These are phyloP conservation scores for Cuniculus paca DNA, from an alignment of 2,797 vertebrate genomes.

Conservation along the genomic window DNA sequence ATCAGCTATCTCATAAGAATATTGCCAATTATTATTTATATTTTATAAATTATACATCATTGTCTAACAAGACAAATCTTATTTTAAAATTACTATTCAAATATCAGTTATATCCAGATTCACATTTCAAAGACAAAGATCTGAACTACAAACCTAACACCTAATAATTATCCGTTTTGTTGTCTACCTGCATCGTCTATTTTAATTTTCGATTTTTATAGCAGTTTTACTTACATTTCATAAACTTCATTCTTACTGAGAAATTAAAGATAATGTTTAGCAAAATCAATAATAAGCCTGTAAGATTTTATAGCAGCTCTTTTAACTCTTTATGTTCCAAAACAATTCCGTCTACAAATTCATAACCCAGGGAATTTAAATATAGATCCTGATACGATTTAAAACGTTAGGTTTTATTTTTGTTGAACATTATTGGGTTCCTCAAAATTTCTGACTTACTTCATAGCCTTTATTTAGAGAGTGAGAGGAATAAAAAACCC, in stretches of 20 bases:
- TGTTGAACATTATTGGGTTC: constrained; percentile 51
- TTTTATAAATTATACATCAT: neutral
- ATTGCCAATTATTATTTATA: neutral
- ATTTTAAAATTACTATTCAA: constrained; percentile 27
- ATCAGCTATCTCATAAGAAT: neutral
- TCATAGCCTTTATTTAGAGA: constrained; percentile 52
- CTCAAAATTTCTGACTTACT: constrained; percentile 69
- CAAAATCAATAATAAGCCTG: neutral
- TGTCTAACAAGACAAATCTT: neutral
- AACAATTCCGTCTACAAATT: constrained; percentile 19
- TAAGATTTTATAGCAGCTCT: constrained; percentile 15
- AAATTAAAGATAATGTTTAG: neutral
- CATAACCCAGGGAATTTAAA: neutral
- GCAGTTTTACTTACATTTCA: constrained; percentile 34
- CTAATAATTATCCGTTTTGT: constrained; percentile 28
- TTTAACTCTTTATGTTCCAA: neutral
- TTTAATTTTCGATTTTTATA: constrained; percentile 19
- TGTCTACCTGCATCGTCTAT: neutral
- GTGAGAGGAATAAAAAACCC: neutral
- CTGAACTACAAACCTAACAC: constrained; percentile 5
- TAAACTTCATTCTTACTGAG: neutral
- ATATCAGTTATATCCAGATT: constrained; percentile 33
- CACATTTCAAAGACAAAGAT: constrained; percentile 41
- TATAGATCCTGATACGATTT: neutral
- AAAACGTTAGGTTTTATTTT: constrained; percentile 63